These are phyloP conservation scores for Alviniconcha marisindica DNA, from an alignment of 1,140 invertebrate genomes.

Conservation along the genomic window DNA sequence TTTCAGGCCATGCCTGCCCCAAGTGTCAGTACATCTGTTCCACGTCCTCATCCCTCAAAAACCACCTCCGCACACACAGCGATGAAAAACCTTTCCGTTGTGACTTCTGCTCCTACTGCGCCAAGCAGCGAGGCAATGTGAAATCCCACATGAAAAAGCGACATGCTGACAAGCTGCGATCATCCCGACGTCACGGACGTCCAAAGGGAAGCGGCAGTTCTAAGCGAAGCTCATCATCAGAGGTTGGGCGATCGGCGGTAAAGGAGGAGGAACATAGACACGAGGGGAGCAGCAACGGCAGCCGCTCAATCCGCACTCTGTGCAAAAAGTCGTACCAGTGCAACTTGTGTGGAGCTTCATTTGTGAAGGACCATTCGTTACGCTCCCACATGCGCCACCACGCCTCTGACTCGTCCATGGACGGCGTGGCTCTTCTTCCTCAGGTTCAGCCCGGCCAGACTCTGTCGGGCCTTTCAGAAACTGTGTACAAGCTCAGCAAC, in stretches of 20 bases:
- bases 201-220: not conserved
- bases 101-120: slow-evolving; percentile 70
- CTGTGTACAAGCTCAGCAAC: not conserved
- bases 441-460: not conserved
- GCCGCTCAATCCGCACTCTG: slow-evolving; percentile 50
- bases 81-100: slow-evolving; percentile 74
- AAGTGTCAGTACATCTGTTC: slow-evolving; percentile 60
- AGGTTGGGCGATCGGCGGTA: not conserved
- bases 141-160: slow-evolving; percentile 62
- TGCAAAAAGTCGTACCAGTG: slow-evolving; percentile 66
- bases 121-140: slow-evolving; percentile 65
- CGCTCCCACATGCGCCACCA: slow-evolving; percentile 72
- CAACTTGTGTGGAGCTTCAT: slow-evolving; percentile 64
- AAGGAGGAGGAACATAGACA: slow-evolving; percentile 48
- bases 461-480: not conserved
- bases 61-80: slow-evolving; percentile 77
- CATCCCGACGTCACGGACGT: not conserved
- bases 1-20: slow-evolving; percentile 46
- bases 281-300: not conserved
- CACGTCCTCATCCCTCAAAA: slow-evolving; percentile 62
- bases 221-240: slow-evolving; percentile 3
- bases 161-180: slow-evolving; percentile 57
- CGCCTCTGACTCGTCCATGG: not conserved
- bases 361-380: slow-evolving; percentile 73
- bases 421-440: not conserved